Conservation (phyloP, 2,888 invertebrate species). For the Eupithecia dodoneata region DNA sequence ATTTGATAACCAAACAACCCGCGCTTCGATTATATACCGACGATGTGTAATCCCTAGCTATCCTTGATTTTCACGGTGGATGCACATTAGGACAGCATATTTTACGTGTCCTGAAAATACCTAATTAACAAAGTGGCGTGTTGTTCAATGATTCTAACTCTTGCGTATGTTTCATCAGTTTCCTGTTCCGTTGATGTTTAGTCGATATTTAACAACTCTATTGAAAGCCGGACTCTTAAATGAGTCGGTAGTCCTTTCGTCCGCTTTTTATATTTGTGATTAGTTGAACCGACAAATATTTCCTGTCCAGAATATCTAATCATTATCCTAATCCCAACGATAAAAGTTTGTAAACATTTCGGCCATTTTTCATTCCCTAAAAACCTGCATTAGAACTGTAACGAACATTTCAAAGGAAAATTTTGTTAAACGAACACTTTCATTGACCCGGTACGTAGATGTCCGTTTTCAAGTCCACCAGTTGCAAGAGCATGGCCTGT, state of each 20-base stretch:
- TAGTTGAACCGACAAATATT: neutral
- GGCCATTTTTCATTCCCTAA: neutral
- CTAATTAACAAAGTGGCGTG: slow-evolving; percentile 56
- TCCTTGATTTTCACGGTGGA: slow-evolving; percentile 73
- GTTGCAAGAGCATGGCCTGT: too few species aligned
- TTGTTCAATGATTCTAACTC: slow-evolving; percentile 48
- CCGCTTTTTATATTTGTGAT: neutral
- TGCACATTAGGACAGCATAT: slow-evolving; percentile 69
- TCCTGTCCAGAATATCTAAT: neutral
- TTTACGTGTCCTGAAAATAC: slow-evolving; percentile 63
- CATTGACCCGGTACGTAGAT: too few species aligned
- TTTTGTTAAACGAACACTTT: too few species aligned
- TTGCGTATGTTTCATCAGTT: slow-evolving; percentile 59
- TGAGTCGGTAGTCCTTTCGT: neutral
- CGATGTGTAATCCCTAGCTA: slow-evolving; percentile 65
- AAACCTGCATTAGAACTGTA: neutral
- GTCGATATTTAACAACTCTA: neutral
- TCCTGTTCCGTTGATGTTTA: slow-evolving; percentile 48
- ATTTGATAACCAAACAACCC: slow-evolving; percentile 43
- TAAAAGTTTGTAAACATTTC: neutral
- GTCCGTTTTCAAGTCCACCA: too few species aligned
- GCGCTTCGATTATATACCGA: slow-evolving; percentile 65
- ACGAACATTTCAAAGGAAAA: neutral
- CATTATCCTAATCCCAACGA: neutral
- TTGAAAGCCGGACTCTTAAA: neutral